A percentile compares a stretch with the other conserved stretches of the same genome.
phyloP scores from a whole-genome alignment of 1,140 invertebrate genomes.

The Drosophila teissieri region DNA sequence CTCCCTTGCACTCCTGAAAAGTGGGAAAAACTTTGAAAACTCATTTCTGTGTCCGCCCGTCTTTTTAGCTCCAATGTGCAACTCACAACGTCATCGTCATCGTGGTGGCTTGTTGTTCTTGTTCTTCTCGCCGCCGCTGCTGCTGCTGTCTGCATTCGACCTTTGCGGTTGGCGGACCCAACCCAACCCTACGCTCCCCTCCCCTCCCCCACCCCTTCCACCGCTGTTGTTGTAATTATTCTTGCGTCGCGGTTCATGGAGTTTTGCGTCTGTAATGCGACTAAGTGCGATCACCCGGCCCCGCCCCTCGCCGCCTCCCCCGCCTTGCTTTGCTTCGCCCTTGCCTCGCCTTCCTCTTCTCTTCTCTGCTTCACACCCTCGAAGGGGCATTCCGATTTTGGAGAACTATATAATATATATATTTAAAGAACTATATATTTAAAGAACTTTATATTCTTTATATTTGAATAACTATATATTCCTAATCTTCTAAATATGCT shows the following conservation, averaged over 20 bases:
- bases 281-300: conserved; percentile 72
- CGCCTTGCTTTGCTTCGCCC: conserved; percentile 23
- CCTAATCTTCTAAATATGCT: no score
- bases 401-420: no score
- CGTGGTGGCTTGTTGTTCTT: conserved; percentile 22
- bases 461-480: no score
- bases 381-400: background rate
- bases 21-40: conserved; percentile 80
- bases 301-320: conserved; percentile 34
- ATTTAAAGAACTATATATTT: no score
- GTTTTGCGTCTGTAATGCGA: conserved; percentile 75
- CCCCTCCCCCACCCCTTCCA: conserved; percentile 19
- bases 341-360: background rate
- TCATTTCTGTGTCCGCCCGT: conserved; percentile 70
- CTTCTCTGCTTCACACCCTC: background rate
- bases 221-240: conserved; percentile 79
- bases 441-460: no score
- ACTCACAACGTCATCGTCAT: conserved; percentile 49
- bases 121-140: conserved; percentile 12
- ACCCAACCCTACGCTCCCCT: conserved; percentile 65
- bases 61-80: conserved; percentile 49
- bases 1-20: conserved; percentile 34
- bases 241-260: conserved; percentile 82
- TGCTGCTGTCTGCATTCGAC: conserved; percentile 68
- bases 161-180: conserved; percentile 68